Evolutionary conservation across 2,888 invertebrate species (phyloP), one percentile per base, ranked within the genome.

Genomic region (Aromia moschata): DNA sequence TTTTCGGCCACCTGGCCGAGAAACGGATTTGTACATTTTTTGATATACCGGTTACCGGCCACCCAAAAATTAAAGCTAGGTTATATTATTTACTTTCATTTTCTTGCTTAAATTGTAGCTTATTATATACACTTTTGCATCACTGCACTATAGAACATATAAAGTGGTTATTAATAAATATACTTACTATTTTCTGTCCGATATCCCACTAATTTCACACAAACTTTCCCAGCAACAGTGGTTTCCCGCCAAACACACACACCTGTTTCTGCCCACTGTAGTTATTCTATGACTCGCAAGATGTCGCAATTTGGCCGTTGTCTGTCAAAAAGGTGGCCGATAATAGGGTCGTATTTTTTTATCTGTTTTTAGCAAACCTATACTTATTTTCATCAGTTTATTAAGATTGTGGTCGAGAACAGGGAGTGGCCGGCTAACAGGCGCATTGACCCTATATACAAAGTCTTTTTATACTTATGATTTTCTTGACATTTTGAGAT

Each of bases 241-340:
- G 12, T 12, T 12, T 12, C 1, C 37, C 37, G 37, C 37, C 37
- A 37, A 37, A 37, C 37, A 12, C 12, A 7, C n/a, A 2, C 37
- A 37, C 37, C n/a, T 37, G 37, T 37, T 37, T 37, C n/a, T n/a
- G n/a, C n/a, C n/a, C n/a, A n/a, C n/a, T 12, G 37, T 37, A 7
- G 37, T 37, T 37, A 2, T 37, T 37, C n/a, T 11, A 12, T 37
- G n/a, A 2, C 2, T 14, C 37, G 12, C 12, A 37, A 37, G 37
- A 37, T n/a, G 37, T 37, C 7, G n/a, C n/a, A 37, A 12, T 2
- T 11, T 12, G 12, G 37, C 12, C 2, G 14, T 14, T 37, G 12
- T 37, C n/a, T n/a, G 12, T 37, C n/a, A 37, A 37, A 37, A 14
- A 37, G 37, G 12, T 4, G 12, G 12, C n/a, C 12, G 12, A 37